Base-by-base conservation (phyloP, 1,140 invertebrate genomes). In the Helicoverpa zea region DNA sequence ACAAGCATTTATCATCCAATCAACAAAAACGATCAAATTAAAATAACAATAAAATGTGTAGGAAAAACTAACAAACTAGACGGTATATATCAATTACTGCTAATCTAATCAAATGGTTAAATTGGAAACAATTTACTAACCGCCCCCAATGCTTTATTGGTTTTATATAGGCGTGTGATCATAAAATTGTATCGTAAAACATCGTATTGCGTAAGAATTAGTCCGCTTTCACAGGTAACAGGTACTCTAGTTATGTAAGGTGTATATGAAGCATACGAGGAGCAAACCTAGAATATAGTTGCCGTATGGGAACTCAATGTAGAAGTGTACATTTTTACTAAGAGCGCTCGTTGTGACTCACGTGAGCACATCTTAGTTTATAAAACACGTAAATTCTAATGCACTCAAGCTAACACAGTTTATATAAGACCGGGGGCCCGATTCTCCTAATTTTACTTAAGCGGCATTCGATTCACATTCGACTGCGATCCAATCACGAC, bases 101-200 rank as follows among this genome's bases (percentile, higher is more conserved):
- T 78, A 78, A 80, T 75, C 79, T 81, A 83, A 81, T 81, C 70
- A 74, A 70, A 18, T 51, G 23, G 14, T 23, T 59, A 51, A 81
- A 83, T 73, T 78, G 74, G 35, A 78, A 64, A 30, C 68, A 78
- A 83, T 81, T 78, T 74, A 59, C 51, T 74, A 74, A 64, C 30
- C 68, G 16, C 11, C 35, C 52, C 43, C 30, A 23, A 30, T 52
- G 30, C 43, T 80, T 74, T 56, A 80, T 75, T 80, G 70, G 43
- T 54, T 73, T n/a, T 47, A 54, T 43, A 73, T 2, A 63, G 18
- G 52, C 18, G 30, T 74, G 11, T 49, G 29, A 54, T 66, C 70
- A 59, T 66, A 70, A 79, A 79, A 51, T 70, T 54, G 35, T 59
- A 79, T 59, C 77, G 64, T 79, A 56, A 58, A 70, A 79, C 63